Conservation (phyloP, 2,113 vertebrate genomes). For the Paratilapia polleni region DNA sequence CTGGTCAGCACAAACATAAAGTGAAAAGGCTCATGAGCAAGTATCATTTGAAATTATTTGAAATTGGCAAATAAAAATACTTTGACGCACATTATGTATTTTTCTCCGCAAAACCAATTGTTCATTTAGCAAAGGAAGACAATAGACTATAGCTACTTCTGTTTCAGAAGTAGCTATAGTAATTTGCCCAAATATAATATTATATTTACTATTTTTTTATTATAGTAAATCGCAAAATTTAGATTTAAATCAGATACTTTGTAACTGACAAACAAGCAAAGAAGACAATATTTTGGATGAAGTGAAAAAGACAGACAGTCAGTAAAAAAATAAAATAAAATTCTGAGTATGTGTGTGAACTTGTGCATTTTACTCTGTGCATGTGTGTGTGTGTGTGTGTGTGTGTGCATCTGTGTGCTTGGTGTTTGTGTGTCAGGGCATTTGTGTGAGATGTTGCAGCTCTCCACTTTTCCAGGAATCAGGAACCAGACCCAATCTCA, state of each 20-base stretch:
- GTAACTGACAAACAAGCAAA: background rate
- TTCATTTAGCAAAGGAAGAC: background rate
- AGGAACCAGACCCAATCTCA: slow-evolving; percentile 73
- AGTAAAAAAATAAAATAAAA: slow-evolving; percentile 1
- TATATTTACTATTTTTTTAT: too few relatives aligned
- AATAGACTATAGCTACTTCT: too few relatives aligned
- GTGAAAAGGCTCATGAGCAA: background rate
- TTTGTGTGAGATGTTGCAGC: slow-evolving; percentile 73
- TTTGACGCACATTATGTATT: background rate
- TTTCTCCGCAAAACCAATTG: background rate
- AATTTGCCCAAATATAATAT: background rate
- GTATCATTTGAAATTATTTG: background rate
- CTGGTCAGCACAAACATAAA: slow-evolving; percentile 17
- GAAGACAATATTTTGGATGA: background rate
- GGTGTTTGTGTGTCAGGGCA: slow-evolving; percentile 20
- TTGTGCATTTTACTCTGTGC: background rate
- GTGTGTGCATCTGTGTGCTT: background rate
- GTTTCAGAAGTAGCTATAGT: background rate
- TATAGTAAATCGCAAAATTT: background rate
- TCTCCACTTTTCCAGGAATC: slow-evolving; percentile 75
- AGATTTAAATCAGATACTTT: background rate
- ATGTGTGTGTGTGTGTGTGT: slow-evolving; percentile 14
- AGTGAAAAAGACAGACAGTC: background rate
- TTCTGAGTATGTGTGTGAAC: background rate
- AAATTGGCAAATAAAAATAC: background rate